phyloP scores from a whole-genome alignment of 2,888 invertebrate genomes.

The Spatulosminthurus flaviceps region DNA sequence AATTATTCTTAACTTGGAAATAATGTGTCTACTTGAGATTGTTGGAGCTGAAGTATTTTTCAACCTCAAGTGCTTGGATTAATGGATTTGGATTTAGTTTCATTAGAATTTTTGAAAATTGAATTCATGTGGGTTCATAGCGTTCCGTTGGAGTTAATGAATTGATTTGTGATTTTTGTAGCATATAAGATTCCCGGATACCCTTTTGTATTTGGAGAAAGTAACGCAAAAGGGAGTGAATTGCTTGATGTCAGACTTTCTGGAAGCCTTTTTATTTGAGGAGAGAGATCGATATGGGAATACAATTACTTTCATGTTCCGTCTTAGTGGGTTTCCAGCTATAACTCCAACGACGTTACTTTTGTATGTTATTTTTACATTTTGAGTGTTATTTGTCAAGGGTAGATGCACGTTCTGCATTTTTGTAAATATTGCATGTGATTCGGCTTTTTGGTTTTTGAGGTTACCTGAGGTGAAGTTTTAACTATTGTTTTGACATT shows the following conservation, averaged over 20 bases:
- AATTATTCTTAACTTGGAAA: too few relatives aligned
- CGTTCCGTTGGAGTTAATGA: not conserved
- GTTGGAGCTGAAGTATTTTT: too few relatives aligned
- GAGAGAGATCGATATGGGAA: constrained; percentile 35
- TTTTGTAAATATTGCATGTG: too few relatives aligned
- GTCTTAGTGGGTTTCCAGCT: not conserved
- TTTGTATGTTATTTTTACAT: not conserved
- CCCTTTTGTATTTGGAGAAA: constrained; percentile 31
- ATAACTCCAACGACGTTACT: constrained; percentile 12
- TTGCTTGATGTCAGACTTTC: constrained; percentile 8
- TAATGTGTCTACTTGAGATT: too few relatives aligned
- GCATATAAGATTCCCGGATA: constrained; percentile 38
- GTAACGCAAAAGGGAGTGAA: constrained; percentile 28
- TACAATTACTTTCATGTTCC: constrained; percentile 18
- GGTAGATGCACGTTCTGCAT: not conserved
- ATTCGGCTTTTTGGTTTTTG: too few relatives aligned
- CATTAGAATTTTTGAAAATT: too few relatives aligned
- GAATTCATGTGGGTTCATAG: not conserved
- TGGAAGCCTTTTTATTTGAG: constrained; percentile 39
- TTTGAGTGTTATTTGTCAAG: too few relatives aligned
- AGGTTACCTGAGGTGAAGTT: too few relatives aligned
- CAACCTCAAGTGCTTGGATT: not conserved
- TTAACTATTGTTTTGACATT: not conserved
- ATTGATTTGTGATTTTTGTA: constrained; percentile 20
- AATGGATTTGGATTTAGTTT: not conserved